Percentiles rank a stretch among this genome's conserved stretches.
Conservation (phyloP, 2,797 vertebrate species). For the Manis crassicaudata region DNA sequence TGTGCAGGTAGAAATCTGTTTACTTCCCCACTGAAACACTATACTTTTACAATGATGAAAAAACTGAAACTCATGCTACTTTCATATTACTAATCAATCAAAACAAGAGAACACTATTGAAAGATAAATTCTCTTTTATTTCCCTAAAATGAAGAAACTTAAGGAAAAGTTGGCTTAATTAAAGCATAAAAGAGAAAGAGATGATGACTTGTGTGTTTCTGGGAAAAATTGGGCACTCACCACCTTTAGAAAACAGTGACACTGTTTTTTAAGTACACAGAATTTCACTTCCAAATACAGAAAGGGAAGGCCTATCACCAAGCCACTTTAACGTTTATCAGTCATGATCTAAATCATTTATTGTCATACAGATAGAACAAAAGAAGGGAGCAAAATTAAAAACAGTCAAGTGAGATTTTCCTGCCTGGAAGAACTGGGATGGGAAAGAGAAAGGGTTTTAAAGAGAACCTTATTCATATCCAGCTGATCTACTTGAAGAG, state of each 20-base stretch:
- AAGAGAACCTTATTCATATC: neutral
- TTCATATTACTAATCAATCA: neutral
- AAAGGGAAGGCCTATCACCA: neutral
- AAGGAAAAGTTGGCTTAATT: constrained; percentile 29
- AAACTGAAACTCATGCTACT: neutral
- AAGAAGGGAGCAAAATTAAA: constrained; percentile 10
- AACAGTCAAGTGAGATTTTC: neutral
- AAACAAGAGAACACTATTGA: neutral
- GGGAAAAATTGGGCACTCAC: neutral
- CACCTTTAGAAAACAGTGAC: neutral
- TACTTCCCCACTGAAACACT: neutral
- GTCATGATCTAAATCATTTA: neutral
- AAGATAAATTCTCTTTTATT: constrained; percentile 37
- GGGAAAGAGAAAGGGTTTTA: neutral
- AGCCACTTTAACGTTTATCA: neutral
- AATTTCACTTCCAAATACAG: constrained; percentile 51
- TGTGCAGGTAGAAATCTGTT: neutral
- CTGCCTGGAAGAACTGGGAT: neutral
- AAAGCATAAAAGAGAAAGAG: neutral
- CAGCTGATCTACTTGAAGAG: neutral
- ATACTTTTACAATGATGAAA: constrained; percentile 34
- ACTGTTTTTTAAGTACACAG: neutral
- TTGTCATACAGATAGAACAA: neutral
- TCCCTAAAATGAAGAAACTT: neutral
- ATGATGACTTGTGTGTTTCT: neutral